Evolutionary conservation across 1,140 invertebrate species (phyloP).

Genomic region (Ridgeia piscesae): DNA sequence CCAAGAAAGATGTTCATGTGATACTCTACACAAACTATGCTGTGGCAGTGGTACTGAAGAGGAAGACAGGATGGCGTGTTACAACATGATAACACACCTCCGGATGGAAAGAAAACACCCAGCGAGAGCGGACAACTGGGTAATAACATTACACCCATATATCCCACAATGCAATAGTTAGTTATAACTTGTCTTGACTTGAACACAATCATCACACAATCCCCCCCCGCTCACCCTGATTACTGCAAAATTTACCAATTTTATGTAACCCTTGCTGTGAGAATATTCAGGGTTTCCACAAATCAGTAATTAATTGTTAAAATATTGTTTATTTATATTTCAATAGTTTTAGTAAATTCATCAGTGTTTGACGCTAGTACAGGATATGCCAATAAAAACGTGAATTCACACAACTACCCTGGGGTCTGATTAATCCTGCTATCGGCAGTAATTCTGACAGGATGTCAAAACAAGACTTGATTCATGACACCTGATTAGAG

Average conservation of each 20-base stretch:
- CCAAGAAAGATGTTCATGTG: too few relatives aligned
- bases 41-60: not conserved
- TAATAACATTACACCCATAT: not conserved
- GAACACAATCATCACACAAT: not conserved
- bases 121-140: not conserved
- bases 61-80: not conserved
- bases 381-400: not conserved
- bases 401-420: not conserved
- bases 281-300: too few relatives aligned
- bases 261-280: not conserved
- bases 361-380: not conserved
- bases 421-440: not conserved
- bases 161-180: not conserved
- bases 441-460: not conserved
- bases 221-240: not conserved
- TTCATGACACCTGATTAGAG: not conserved
- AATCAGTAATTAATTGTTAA: too few relatives aligned
- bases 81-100: not conserved
- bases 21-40: too few relatives aligned
- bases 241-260: not conserved
- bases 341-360: not conserved
- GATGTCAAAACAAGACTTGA: not conserved
- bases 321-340: not conserved
- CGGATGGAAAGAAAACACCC: not conserved
- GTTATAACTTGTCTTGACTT: not conserved